These are phyloP conservation scores for Lasaia peninsularis DNA, from an alignment of 1,140 invertebrate species.

Conservation along the genomic window DNA sequence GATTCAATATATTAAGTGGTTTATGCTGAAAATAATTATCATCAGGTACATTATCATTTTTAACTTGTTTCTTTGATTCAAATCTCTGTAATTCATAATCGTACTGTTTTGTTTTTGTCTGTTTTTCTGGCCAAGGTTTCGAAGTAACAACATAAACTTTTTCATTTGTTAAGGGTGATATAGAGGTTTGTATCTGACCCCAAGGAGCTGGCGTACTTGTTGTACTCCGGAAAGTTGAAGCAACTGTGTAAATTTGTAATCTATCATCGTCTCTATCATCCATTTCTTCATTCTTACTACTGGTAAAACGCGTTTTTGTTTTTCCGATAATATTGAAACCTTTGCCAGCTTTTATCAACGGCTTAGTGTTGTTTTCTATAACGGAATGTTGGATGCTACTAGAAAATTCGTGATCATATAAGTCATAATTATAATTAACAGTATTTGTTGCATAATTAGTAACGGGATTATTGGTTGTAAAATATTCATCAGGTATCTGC, in stretches of 20 bases:
- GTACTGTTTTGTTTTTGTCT: constrained; percentile 42
- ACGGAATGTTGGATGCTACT: constrained; percentile 74
- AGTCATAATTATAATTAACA: constrained; percentile 55
- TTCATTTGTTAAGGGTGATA: constrained; percentile 85
- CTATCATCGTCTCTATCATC: constrained; percentile 38
- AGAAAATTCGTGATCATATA: constrained; percentile 78
- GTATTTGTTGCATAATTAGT: constrained; percentile 48
- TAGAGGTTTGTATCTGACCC: constrained; percentile 82
- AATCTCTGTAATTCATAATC: constrained; percentile 40
- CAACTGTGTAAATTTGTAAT: constrained; percentile 61
- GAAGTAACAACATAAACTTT: constrained; percentile 88
- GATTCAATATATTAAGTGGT: constrained; percentile 79
- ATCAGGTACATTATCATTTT: constrained; percentile 35
- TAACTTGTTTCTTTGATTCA: constrained; percentile 49
- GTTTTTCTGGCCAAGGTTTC: constrained; percentile 72
- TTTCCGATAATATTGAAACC: constrained; percentile 53
- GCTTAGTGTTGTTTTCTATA: constrained; percentile 51
- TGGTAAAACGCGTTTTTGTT: constrained; percentile 39
- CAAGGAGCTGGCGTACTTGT: constrained; percentile 77
- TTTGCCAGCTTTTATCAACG: constrained; percentile 36
- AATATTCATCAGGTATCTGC: constrained; percentile 86
- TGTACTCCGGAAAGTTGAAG: constrained; percentile 52
- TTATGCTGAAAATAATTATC: constrained; percentile 69
- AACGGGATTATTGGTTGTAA: constrained; percentile 79
- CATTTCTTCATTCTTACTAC: constrained; percentile 37